phyloP scores from a whole-genome alignment of 2,113 vertebrate species.

The Colossoma macropomum region DNA sequence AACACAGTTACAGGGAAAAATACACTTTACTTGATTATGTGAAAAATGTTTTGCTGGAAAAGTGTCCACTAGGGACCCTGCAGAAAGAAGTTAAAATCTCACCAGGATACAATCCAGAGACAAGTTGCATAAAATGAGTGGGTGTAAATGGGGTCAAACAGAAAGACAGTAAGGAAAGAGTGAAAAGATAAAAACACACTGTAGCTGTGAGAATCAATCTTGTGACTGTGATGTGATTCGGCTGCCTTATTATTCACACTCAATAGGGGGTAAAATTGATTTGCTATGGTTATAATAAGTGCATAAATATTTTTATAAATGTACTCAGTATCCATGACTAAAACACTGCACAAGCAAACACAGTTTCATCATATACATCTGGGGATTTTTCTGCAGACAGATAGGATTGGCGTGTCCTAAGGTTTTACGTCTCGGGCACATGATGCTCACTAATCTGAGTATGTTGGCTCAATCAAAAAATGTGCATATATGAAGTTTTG shows the following conservation, averaged over 20 bases:
- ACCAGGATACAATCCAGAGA: neutral
- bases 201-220: constrained; percentile 7
- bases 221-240: neutral
- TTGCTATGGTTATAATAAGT: constrained; percentile 20
- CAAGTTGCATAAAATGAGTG: neutral
- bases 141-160: neutral
- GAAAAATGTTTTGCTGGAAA: no score
- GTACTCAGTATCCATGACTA: constrained; percentile 55
- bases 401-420: constrained; percentile 12
- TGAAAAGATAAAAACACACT: constrained; percentile 9
- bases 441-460: neutral
- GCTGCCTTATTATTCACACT: constrained; percentile 14
- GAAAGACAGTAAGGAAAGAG: neutral
- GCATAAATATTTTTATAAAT: constrained; percentile 51
- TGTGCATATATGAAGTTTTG: neutral
- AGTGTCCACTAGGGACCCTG: no score
- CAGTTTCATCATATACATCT: constrained; percentile 30
- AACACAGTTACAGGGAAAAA: no score
- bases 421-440: neutral
- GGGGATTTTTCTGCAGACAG: constrained; percentile 45
- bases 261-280: constrained; percentile 38
- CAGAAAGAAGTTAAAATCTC: no score
- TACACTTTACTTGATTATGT: no score
- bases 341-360: constrained; percentile 44
- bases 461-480: neutral